Evolutionary conservation across 2,797 vertebrate species (phyloP).

Genomic region (Anas acuta): DNA sequence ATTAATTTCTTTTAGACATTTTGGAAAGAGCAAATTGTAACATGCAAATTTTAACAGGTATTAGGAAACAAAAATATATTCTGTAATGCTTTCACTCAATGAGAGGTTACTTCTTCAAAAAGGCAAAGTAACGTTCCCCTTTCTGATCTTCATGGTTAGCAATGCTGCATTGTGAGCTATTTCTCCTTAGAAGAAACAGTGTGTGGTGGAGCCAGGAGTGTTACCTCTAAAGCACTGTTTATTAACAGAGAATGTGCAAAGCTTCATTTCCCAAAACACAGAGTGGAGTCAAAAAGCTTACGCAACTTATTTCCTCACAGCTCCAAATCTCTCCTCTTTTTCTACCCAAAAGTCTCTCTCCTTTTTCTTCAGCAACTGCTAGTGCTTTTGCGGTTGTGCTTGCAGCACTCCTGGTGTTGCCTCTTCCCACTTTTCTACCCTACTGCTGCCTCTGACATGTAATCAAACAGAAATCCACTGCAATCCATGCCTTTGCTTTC

Average conservation of each 20-base stretch:
- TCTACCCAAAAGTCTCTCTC: neutral
- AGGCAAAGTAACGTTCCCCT: neutral
- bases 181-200: neutral
- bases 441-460: neutral
- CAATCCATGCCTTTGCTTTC: neutral
- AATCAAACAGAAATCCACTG: neutral
- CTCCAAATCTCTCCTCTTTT: neutral
- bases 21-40: neutral
- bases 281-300: neutral
- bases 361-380: neutral
- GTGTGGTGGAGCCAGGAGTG: neutral
- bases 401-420: neutral
- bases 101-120: neutral
- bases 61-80: neutral
- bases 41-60: neutral
- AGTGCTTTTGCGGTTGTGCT: neutral
- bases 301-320: neutral
- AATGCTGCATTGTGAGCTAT: neutral
- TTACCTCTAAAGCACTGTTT: neutral
- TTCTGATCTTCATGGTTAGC: neutral
- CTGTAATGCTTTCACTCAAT: neutral
- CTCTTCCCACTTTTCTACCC: neutral
- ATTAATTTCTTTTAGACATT: neutral
- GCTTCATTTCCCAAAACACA: neutral
- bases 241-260: neutral